Evolutionary conservation across 1,140 invertebrate species (phyloP).

Genomic region (Heliconius hewitsoni): DNA sequence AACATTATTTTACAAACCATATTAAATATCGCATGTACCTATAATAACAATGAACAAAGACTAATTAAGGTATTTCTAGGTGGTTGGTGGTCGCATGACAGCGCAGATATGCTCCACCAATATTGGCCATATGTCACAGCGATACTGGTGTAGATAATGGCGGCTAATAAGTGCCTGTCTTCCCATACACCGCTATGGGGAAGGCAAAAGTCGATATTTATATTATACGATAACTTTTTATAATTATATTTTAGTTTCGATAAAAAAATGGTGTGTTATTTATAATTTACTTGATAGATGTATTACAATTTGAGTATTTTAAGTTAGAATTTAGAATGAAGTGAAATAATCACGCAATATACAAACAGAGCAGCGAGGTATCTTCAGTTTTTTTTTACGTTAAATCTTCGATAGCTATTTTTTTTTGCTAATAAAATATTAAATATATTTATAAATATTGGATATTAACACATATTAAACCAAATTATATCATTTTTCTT

Average conservation of each 20-base stretch:
- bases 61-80: constrained; percentile 66
- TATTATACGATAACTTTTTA: background rate
- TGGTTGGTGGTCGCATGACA: constrained; percentile 64
- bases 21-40: constrained; percentile 25
- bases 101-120: constrained; percentile 64
- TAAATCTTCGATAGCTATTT: too few species aligned
- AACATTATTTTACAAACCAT: background rate
- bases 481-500: too few species aligned
- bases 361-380: too few species aligned
- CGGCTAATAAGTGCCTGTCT: constrained; percentile 79
- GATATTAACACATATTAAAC: too few species aligned
- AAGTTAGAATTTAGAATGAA: too few species aligned
- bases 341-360: too few species aligned
- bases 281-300: too few species aligned
- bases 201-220: constrained; percentile 24
- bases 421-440: too few species aligned
- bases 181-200: constrained; percentile 57
- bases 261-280: background rate
- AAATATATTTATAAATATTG: too few species aligned
- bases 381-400: too few species aligned
- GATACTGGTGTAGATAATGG: constrained; percentile 76
- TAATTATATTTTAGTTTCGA: too few species aligned
- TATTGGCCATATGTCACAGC: constrained; percentile 76
- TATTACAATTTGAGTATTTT: too few species aligned
- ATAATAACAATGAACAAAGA: constrained; percentile 48